phyloP scores from a whole-genome alignment of 2,113 vertebrate species.

The Pteronura brasiliensis region DNA sequence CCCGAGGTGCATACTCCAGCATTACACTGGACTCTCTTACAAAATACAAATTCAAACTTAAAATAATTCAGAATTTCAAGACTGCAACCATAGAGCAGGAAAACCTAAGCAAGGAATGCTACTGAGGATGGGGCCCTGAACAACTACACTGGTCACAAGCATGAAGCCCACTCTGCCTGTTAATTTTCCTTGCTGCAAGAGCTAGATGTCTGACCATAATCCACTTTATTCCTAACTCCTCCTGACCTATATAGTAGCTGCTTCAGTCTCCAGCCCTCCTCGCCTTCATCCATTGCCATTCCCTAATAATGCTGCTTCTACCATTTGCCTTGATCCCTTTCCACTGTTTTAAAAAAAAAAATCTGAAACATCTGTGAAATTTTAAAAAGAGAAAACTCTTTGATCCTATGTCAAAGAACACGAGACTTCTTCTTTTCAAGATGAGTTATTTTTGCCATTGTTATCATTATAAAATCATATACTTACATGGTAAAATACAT shows the following conservation, averaged over 20 bases:
- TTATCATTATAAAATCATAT: not conserved
- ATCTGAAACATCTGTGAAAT: not conserved
- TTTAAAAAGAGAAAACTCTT: not conserved
- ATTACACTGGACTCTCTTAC: not conserved
- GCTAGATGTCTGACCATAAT: not conserved
- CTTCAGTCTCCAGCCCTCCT: not conserved
- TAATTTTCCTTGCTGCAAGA: not conserved
- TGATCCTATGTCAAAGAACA: not conserved
- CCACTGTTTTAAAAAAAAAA: not conserved
- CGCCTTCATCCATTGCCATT: not conserved
- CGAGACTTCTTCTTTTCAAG: not conserved
- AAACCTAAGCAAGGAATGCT: not conserved
- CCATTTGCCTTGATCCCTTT: not conserved
- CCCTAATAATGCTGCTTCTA: not conserved
- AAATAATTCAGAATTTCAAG: not conserved
- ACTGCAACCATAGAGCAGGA: not conserved
- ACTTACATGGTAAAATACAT: not conserved
- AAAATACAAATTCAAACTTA: not conserved
- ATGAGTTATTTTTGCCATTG: not conserved
- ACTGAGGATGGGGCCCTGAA: not conserved
- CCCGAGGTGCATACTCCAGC: accelerated
- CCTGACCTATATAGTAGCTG: not conserved
- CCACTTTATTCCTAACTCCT: not conserved
- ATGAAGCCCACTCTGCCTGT: not conserved
- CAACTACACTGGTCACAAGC: not conserved